These are phyloP conservation scores for Hemitrygon akajei DNA, from an alignment of 2,797 vertebrate species.

Conservation along the genomic window DNA sequence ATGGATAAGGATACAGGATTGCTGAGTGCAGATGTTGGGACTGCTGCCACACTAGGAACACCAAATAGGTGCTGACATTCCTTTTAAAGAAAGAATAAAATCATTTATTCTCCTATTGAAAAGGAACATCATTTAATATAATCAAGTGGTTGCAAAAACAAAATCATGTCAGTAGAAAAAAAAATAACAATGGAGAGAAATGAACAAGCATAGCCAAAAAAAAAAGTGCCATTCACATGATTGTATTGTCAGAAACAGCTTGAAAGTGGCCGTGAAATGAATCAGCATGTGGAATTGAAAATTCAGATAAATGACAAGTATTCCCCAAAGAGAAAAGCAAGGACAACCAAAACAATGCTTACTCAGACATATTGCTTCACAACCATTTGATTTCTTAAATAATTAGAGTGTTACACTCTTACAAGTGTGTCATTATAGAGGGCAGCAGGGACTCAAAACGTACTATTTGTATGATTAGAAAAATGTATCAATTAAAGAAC, in stretches of 20 bases:
- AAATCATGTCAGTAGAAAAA: not conserved
- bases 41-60: not conserved
- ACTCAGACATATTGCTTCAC: not conserved
- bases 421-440: not conserved
- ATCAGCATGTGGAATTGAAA: not conserved
- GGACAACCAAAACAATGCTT: not conserved
- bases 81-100: not conserved
- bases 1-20: not conserved
- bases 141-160: not conserved
- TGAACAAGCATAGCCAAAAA: not conserved
- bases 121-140: not conserved
- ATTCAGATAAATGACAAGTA: not conserved
- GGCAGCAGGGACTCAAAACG: conserved; percentile 24
- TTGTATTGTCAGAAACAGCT: not conserved
- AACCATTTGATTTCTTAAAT: not conserved
- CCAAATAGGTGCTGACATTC: not conserved
- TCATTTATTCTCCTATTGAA: not conserved
- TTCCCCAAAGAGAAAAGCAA: not conserved
- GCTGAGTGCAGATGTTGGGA: not conserved
- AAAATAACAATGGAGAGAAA: not conserved
- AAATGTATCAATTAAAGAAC: conserved; percentile 28
- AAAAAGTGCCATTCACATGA: not conserved
- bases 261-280: not conserved
- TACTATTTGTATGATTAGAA: conserved; percentile 8
- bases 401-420: conserved; percentile 11